Conservation (phyloP, 2,888 invertebrate genomes). For the Ectropis crepuscularia region DNA sequence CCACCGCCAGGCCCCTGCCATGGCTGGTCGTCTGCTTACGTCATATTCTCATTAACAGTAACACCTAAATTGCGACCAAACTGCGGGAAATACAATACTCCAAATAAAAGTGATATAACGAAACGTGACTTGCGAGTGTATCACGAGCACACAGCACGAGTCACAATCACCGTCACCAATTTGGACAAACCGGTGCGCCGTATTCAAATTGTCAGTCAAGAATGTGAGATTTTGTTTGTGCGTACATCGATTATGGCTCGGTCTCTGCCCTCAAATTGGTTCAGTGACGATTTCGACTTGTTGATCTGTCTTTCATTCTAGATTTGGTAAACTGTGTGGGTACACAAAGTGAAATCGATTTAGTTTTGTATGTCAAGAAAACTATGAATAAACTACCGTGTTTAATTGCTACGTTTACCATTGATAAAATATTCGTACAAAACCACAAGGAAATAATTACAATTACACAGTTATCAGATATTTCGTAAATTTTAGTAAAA, state of each 20-base stretch:
- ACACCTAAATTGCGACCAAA: constrained; percentile 52
- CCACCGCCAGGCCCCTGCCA: constrained; percentile 36
- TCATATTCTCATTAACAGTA: constrained; percentile 66
- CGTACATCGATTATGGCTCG: constrained; percentile 25
- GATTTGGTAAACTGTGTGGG: constrained; percentile 2
- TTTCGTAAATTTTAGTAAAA: no score
- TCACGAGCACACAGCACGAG: constrained; percentile 6
- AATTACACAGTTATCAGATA: no score
- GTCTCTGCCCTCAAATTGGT: constrained; percentile 59
- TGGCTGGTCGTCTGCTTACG: constrained; percentile 49
- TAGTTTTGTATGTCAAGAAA: constrained; percentile 2
- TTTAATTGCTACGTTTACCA: no score
- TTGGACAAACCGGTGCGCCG: constrained; percentile 36
- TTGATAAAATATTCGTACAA: no score
- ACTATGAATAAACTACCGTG: neutral
- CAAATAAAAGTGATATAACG: constrained; percentile 33
- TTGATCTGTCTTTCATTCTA: constrained; percentile 48
- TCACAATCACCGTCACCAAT: constrained; percentile 14
- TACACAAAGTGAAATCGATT: neutral
- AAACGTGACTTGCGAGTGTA: constrained; percentile 28
- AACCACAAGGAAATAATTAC: no score
- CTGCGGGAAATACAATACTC: constrained; percentile 26
- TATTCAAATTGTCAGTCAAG: constrained; percentile 29
- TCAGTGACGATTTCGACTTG: constrained; percentile 58
- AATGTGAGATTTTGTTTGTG: constrained; percentile 17